Conservation (phyloP, 2,888 invertebrate genomes). For the Coelinius sp. region DNA sequence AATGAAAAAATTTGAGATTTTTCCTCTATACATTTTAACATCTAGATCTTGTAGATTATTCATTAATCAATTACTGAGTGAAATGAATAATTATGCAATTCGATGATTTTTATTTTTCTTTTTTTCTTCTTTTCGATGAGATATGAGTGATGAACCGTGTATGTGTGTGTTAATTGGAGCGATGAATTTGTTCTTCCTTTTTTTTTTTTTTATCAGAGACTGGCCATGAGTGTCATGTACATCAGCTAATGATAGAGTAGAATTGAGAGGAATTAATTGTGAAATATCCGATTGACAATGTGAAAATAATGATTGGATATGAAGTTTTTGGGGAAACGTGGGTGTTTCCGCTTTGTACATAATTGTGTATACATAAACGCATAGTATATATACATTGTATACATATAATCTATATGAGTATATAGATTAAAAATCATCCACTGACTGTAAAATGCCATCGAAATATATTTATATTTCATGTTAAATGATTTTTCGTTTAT, state of each 20-base stretch:
- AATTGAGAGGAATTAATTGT: slow-evolving; percentile 11
- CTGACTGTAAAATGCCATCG: slow-evolving; percentile 67
- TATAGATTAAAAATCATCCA: slow-evolving; percentile 59
- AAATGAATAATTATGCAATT: slow-evolving; percentile 10
- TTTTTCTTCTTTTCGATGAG: not conserved
- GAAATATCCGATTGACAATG: slow-evolving; percentile 29
- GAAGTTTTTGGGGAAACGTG: slow-evolving; percentile 11
- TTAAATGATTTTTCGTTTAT: slow-evolving; percentile 48
- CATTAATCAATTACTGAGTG: not conserved
- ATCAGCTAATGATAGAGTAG: not conserved
- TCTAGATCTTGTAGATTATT: slow-evolving; percentile 33
- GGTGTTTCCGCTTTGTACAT: slow-evolving; percentile 40
- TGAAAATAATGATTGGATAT: slow-evolving; percentile 19
- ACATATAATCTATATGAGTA: slow-evolving; percentile 30
- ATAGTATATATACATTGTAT: slow-evolving; percentile 37
- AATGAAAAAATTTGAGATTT: not conserved
- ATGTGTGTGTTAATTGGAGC: slow-evolving; percentile 15
- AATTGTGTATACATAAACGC: slow-evolving; percentile 43
- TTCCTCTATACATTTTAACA: slow-evolving; percentile 20
- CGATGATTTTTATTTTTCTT: not conserved
- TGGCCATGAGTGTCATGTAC: not conserved
- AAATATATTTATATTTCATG: slow-evolving; percentile 68
- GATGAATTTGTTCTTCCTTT: slow-evolving; percentile 15
- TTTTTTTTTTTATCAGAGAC: not conserved
- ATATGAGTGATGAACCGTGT: not conserved